These are phyloP conservation scores for Tenebrosternarchus preto DNA, from an alignment of 2,113 vertebrate genomes.

Conservation along the genomic window DNA sequence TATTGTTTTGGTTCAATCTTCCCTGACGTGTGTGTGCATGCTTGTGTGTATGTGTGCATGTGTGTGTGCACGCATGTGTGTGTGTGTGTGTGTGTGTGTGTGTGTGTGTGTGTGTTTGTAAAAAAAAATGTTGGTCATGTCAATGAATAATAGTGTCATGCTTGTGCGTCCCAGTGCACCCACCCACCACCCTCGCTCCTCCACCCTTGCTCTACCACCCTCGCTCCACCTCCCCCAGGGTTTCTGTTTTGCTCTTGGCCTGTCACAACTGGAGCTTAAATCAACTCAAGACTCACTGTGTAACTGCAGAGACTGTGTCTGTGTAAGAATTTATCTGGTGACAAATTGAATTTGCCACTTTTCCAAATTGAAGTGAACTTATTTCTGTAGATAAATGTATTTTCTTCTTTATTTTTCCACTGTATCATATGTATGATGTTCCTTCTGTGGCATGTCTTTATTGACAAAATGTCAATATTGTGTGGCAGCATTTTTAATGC, in stretches of 20 bases:
- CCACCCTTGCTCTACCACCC: no score
- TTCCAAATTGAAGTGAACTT: slow-evolving; percentile 30
- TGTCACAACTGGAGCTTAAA: slow-evolving; percentile 12
- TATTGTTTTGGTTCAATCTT: slow-evolving; percentile 57
- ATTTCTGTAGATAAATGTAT: slow-evolving; percentile 21
- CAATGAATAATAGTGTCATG: slow-evolving; percentile 15
- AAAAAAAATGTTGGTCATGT: slow-evolving; percentile 1
- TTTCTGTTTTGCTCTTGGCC: slow-evolving; percentile 9
- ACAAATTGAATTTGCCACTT: slow-evolving; percentile 1
- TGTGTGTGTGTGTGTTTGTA: slow-evolving; percentile 42
- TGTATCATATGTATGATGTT: slow-evolving; percentile 29
- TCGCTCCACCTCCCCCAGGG: background rate
- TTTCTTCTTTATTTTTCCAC: slow-evolving; percentile 15
- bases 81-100: background rate
- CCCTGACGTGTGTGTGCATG: slow-evolving; percentile 27
- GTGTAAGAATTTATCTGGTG: slow-evolving; percentile 16
- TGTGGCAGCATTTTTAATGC: slow-evolving; percentile 21
- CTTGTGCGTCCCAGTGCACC: slow-evolving; percentile 4
- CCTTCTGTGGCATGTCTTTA: background rate
- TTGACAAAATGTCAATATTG: slow-evolving; percentile 1
- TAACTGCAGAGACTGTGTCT: slow-evolving; percentile 29
- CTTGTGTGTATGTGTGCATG: slow-evolving; percentile 11
- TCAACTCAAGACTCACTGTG: slow-evolving; percentile 26
- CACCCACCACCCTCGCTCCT: no score
- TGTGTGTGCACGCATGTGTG: background rate